Evolutionary conservation across 2,888 invertebrate species (phyloP), one percentile per base, ranked within the genome.

Genomic region (Atherix ibis): DNA sequence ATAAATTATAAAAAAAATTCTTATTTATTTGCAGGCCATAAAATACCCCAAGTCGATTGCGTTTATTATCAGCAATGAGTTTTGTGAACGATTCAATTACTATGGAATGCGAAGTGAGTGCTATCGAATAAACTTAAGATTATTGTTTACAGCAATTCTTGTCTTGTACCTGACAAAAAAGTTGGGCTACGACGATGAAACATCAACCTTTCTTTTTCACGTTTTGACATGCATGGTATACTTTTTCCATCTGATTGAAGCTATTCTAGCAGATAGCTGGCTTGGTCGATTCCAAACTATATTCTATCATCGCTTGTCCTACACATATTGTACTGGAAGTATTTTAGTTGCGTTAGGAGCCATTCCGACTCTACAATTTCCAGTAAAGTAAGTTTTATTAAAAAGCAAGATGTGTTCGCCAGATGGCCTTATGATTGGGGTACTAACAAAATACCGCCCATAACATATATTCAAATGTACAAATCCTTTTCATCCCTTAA

Each of bases 21-120:
- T n/a, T n/a, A n/a, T 34, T 25, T 22, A 25, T 18, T 42, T 39
- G 27, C 27, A 34, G 40, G 32, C 30, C 13, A 48, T 73, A 30
- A 71, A 71, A 17, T 94, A 91, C 53, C 94, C 95, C 0, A 81
- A 74, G 54, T 72, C 87, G 13, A 82, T 95, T 12, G 84, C 80
- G 50, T 94, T 92, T 64, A 95, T 97, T 51, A 71, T 97, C 45
- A 77, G 78, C 60, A 95, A 92, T 76, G 97, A 97, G 61, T 94
- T 97, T 63, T 97, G 95, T 64, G 97, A 97, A 63, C 70, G 95
- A 48, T 97, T 97, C 64, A 85, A 83, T 40, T 97, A 73, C 62
- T 97, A 95, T 78, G 97, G 97, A 54, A 84, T 92, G 80, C 77
- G 85, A 72, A 81, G 91, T 92, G 68, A 76, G 79, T 65, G n/a